Percentiles rank a stretch among this genome's conserved stretches.
phyloP scores from a whole-genome alignment of 1,140 invertebrate species.

The Akabosia matsudoensis region DNA sequence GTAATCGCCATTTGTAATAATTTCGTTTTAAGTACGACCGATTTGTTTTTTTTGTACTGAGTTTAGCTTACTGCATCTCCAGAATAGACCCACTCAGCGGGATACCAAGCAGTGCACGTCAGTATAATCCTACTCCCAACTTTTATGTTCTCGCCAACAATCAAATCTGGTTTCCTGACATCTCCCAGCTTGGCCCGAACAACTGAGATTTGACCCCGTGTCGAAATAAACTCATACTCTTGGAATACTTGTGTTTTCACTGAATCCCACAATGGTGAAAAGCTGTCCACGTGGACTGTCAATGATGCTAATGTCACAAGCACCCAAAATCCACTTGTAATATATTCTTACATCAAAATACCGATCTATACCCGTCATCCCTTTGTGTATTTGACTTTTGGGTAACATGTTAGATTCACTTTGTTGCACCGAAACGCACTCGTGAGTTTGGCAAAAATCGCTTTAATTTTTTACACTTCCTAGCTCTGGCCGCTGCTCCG shows the following conservation, averaged over 20 bases:
- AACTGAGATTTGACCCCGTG: not conserved
- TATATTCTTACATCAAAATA: too few species aligned
- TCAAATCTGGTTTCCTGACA: slow-evolving; percentile 9
- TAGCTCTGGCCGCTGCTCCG: too few species aligned
- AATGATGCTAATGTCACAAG: not conserved
- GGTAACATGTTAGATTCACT: too few species aligned
- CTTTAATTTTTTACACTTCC: too few species aligned
- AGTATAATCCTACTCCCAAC: slow-evolving; percentile 19
- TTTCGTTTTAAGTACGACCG: too few species aligned
- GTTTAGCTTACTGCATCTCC: slow-evolving; percentile 27
- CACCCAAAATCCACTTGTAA: not conserved
- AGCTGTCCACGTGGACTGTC: not conserved
- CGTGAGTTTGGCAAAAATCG: too few species aligned
- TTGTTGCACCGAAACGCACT: too few species aligned
- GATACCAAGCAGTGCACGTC: slow-evolving; percentile 22
- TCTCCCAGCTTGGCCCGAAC: slow-evolving; percentile 9
- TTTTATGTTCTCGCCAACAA: slow-evolving; percentile 26
- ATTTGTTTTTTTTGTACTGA: too few species aligned
- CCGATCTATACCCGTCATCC: not conserved
- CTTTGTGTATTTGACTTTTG: not conserved
- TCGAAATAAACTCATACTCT: slow-evolving; percentile 24
- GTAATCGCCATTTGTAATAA: too few species aligned
- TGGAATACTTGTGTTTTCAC: slow-evolving; percentile 33
- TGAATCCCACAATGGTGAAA: slow-evolving; percentile 35
- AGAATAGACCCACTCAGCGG: slow-evolving; percentile 28